Base-by-base conservation (phyloP, 2,888 invertebrate species). In the Athalia cordata region DNA sequence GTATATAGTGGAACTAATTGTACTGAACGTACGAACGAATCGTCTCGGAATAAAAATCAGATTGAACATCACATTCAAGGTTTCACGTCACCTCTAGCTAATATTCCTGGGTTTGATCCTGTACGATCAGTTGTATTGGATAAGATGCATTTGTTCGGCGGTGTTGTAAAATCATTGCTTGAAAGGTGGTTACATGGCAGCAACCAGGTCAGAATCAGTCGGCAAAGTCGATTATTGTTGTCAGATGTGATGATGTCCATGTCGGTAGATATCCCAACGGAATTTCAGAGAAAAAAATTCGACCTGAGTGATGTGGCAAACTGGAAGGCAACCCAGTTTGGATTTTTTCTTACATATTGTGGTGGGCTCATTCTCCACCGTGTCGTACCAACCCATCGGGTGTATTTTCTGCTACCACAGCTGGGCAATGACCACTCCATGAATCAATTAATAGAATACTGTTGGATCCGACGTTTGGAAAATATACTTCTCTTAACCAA, bases 251-350 rank as follows among this genome's bases (percentile, higher is more conserved):
- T 68, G 9, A 68, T 11, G 29, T 68, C 52, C 29, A 55, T 68
- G 55, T 13, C 76, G 29, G 4, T 55, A 13, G 55, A 81, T 77
- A 74, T 84, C 8, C 81, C 83, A 55, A 57, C 9, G 5, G 81
- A 80, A 77, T 81, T 82, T 77, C 81, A 81, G 43, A 79, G 80
- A 8, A 82, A 80, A 78, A 29, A 9, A 0, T 80, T 79, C 29
- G 80, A 81, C 7, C n/a, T 77, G 43, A 15, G 29, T 0, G 70
- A 80, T 15, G 7, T 80, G 4, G 47, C 65, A 4, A 72, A 79
- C 55, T 82, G 81, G 81, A 81, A 82, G 77, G 81, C 82, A 8
- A 82, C 81, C 15, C 82, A 81, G 13, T 80, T 77, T 29, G 15
- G 80, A 49, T 82, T 81, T 62, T 57, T 82, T 11, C 62, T 81